Base-by-base conservation (phyloP, 2,797 vertebrate genomes). In the Sandelia bainsii region DNA sequence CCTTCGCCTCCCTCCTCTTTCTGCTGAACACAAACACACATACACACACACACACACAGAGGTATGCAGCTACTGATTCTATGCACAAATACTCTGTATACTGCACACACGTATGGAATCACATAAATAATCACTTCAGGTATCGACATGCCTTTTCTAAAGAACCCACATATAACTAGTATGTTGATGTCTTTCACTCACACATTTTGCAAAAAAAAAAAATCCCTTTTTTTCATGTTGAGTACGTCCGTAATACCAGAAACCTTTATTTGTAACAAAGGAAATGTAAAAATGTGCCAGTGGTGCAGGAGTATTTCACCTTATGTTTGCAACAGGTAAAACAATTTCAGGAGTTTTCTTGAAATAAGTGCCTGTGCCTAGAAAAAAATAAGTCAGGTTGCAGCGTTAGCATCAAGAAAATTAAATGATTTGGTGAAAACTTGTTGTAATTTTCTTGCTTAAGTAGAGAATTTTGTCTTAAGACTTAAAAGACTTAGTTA, bases 11-110 rank as follows among this genome's bases (percentile, higher is more conserved):
- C 46, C 39, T 64, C 72, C 81, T 69, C 64, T 61, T 65, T 61
- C 80, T 84, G 39, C 62, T 46, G 46, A 54, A 73, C 22, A 75
- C 19, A 73, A 69, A 40, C 52, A 70, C 40, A 46, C 9, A 32
- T 3, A 32, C 32, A n/a, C n/a, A 19, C 23, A 62, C 68, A 34
- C 17, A 23, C 7, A 46, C 44, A 61, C 56, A 51, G 17, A 1
- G 8, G 11, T 23, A 23, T 62, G 64, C 48, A 81, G 46, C 61
- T 44, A 27, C 37, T 65, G 29, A 17, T 12, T 52, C 14, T 42
- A 51, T 23, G 20, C 49, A 19, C 22, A 29, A 9, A 25, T 27
- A 22, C 56, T 71, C 23, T 14, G 22, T 14, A 37, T 20, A 39
- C 32, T 37, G 54, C 17, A 42, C 12, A 6, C 29, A 37, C n/a